Conservation (phyloP, 1,140 invertebrate species). For the Papilio machaon region DNA sequence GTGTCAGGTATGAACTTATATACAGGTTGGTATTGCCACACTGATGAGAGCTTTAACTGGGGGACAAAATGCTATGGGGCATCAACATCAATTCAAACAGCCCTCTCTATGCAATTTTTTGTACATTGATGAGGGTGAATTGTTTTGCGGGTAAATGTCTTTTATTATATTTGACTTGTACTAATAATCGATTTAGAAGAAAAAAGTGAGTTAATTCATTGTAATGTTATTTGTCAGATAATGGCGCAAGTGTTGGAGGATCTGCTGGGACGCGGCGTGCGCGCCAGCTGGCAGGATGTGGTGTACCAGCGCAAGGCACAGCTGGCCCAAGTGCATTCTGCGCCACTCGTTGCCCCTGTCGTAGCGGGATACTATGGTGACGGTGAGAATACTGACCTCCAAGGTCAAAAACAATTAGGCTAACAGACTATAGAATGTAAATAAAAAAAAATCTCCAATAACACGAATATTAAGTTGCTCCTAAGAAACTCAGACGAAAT, state of each 20-base stretch:
- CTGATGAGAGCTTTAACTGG: too few species aligned
- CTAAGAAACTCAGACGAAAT: neutral
- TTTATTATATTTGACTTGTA: too few species aligned
- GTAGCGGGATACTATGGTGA: slow-evolving; percentile 43
- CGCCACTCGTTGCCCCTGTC: slow-evolving; percentile 44
- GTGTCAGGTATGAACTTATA: slow-evolving; percentile 85
- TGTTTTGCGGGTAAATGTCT: too few species aligned
- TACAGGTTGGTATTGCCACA: too few species aligned
- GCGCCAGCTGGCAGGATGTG: slow-evolving; percentile 71
- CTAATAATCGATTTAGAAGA: too few species aligned
- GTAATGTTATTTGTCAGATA: slow-evolving; percentile 72
- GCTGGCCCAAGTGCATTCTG: slow-evolving; percentile 50
- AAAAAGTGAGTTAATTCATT: too few species aligned
- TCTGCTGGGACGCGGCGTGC: slow-evolving; percentile 64
- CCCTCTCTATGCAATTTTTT: too few species aligned
- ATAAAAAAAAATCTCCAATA: neutral
- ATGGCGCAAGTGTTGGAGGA: slow-evolving; percentile 84
- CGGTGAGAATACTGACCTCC: slow-evolving; percentile 39
- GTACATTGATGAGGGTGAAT: too few species aligned
- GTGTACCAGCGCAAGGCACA: slow-evolving; percentile 55
- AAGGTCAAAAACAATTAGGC: neutral
- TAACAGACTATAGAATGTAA: neutral
- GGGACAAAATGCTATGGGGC: too few species aligned
- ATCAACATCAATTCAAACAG: too few species aligned
- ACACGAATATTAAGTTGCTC: neutral